Evolutionary conservation across 2,113 vertebrate genomes (phyloP).

Genomic region (Carlito syrichta): DNA sequence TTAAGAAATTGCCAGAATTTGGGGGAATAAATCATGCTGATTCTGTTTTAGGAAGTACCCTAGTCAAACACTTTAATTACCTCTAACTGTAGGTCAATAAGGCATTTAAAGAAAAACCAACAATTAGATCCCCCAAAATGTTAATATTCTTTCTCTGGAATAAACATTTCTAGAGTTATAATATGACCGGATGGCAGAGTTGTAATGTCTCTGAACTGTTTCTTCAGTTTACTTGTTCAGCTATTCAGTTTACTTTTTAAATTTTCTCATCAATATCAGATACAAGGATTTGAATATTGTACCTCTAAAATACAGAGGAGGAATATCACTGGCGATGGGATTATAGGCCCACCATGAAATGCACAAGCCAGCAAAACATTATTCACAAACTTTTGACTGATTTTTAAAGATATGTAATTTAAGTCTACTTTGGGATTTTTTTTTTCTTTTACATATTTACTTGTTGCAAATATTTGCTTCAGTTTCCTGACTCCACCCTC

Average conservation of each 20-base stretch:
- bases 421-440: background rate
- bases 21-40: background rate
- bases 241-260: background rate
- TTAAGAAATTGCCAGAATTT: slow-evolving; percentile 27
- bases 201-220: background rate
- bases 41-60: slow-evolving; percentile 11
- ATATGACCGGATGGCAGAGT: background rate
- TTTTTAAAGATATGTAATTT: background rate
- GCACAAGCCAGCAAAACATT: background rate
- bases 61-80: slow-evolving; percentile 54
- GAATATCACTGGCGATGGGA: background rate
- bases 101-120: slow-evolving; percentile 18
- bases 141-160: background rate
- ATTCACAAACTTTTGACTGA: background rate
- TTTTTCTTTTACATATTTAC: no score
- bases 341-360: no score
- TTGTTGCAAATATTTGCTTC: background rate
- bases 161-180: background rate
- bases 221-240: background rate
- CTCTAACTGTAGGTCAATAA: slow-evolving; percentile 20
- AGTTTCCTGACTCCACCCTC: background rate
- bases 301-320: background rate
- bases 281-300: background rate
- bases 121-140: background rate
- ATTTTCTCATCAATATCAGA: background rate